Base-by-base conservation (phyloP, 35 echinoderm and acorn worm species). In the Stichopus chloronotus region DNA sequence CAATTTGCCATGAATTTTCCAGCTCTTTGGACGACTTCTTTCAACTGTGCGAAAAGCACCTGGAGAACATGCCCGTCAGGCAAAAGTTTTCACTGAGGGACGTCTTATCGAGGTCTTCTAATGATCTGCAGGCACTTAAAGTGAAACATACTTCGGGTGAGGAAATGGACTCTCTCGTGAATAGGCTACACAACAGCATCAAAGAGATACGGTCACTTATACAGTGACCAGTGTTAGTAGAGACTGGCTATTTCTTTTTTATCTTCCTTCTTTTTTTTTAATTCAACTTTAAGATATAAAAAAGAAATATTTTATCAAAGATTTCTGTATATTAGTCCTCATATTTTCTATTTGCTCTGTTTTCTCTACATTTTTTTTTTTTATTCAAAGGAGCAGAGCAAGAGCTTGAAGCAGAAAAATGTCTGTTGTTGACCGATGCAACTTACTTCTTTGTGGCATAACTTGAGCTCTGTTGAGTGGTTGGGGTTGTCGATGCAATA, bases 11-110 rank as follows among this genome's bases (percentile, higher is more conserved):
- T 71, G 95, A 98, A 53, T 82, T 98, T 9, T 98, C 95, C 83
- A 72, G 65, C 5, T 94, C 94, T 5, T 63, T 94, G 52, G 91
- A 98, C 11, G 83, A 94, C 54, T 96, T 96, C 85, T 93, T 94
- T 71, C 90, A 88, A 17, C 86, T 88, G 23, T 98, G 97, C 77
- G 92, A 90, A 12, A 96, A 92, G 63, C 91, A 98, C 55, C 60
- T 96, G 87, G 97, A 98, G 53, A 93, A 91, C 7, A 58, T 98
- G 25, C 77, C 93, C 3, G 97, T 92, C 6, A 83, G 91, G 30
- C 68, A 65, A 19, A 88, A 90, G 68, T 98, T 96, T 86, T 95
- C 93, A 14, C 93, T 98, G 56, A 86, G 95, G 23, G 97, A 98
- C 72, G 78, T 91, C 25, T 80, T 98, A 63, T 91, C 90, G 5